phyloP scores from a whole-genome alignment of 2,888 invertebrate species.

The Desoria tigrina region DNA sequence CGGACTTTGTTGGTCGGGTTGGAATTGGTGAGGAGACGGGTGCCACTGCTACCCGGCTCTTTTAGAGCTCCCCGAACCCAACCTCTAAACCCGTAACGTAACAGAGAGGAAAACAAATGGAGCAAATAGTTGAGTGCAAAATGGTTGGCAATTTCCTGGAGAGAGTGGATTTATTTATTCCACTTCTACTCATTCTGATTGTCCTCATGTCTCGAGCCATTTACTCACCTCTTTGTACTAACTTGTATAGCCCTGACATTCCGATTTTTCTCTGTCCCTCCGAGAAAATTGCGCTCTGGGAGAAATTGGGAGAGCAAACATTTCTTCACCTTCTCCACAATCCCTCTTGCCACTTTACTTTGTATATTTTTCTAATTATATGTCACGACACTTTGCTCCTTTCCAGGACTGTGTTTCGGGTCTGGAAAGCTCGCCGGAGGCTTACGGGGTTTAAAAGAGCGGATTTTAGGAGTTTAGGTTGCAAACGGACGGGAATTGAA shows the following conservation, averaged over 20 bases:
- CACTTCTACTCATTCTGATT: conserved; percentile 28
- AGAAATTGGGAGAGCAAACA: conserved; percentile 19
- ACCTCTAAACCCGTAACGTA: too few species aligned
- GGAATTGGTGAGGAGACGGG: not conserved
- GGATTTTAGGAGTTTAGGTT: not conserved
- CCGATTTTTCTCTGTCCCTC: conserved; percentile 45
- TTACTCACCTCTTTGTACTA: conserved; percentile 40
- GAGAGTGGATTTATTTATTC: conserved; percentile 22
- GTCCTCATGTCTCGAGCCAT: conserved; percentile 43
- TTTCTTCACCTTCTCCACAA: not conserved
- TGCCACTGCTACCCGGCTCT: conserved; percentile 1
- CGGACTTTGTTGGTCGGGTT: not conserved
- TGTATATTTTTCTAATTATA: conserved; percentile 22
- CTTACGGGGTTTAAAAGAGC: not conserved
- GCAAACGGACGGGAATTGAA: too few species aligned
- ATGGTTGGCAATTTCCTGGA: conserved; percentile 46
- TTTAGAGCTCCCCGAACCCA: not conserved
- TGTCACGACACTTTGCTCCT: conserved; percentile 17
- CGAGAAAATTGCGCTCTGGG: conserved; percentile 6
- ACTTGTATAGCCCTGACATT: conserved; percentile 29
- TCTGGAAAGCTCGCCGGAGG: not conserved
- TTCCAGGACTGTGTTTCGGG: not conserved
- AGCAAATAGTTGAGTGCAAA: conserved; percentile 37
- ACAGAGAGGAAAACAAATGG: conserved; percentile 33
- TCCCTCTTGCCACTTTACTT: conserved; percentile 21